Evolutionary conservation across 2,113 vertebrate species (phyloP), one percentile per base, ranked within the genome.

Genomic region (Bostrychus sinensis): DNA sequence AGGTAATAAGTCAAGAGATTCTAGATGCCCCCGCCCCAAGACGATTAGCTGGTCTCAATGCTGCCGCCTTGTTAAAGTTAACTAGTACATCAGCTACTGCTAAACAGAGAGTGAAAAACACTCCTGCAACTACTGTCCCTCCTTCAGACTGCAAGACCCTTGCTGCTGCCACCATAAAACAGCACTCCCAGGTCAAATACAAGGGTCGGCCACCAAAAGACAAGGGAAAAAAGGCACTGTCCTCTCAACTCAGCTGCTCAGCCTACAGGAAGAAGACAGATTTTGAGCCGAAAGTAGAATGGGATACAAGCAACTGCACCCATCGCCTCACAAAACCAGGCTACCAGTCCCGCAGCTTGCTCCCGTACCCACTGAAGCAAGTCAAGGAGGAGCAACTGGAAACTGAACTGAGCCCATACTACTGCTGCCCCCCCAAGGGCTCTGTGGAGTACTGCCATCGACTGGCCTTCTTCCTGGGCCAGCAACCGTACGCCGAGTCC

Each of bases 21-120:
- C 58, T 91, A 54, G 62, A 89, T 0, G 64, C 93, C 32, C 93
- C 94, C 1, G 90, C 94, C 43, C 96, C 96, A 16, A 93, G 96
- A 77, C 93, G 96, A 70, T 73, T 98, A 87, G 96, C 96, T 22
- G 96, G 96, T 77, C 93, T 98, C 17, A 98, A 98, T 0, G 96
- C 96, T 0, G 95, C 94, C 5, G 96, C 96, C 23, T 92, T 98
- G 74, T 91, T 98, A 53, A 98, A 94, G 90, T 83, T 98, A 74
- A 98, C 94, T 55, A 95, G 95, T 0, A 94, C 92, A 74, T 30
- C 94, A 82, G 70, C 89, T 58, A 83, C 91, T 34, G 84, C 78
- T 46, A 92, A 91, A 0, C 89, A 82, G 63, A 82, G 91, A 58
- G 66, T 70, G 0, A 93, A 83, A 60, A 9, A 77, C 0, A 38